Percentiles rank a stretch among this genome's conserved stretches.
These are phyloP conservation scores for Ophion ellenae DNA, from an alignment of 2,888 invertebrate genomes.

Conservation along the genomic window DNA sequence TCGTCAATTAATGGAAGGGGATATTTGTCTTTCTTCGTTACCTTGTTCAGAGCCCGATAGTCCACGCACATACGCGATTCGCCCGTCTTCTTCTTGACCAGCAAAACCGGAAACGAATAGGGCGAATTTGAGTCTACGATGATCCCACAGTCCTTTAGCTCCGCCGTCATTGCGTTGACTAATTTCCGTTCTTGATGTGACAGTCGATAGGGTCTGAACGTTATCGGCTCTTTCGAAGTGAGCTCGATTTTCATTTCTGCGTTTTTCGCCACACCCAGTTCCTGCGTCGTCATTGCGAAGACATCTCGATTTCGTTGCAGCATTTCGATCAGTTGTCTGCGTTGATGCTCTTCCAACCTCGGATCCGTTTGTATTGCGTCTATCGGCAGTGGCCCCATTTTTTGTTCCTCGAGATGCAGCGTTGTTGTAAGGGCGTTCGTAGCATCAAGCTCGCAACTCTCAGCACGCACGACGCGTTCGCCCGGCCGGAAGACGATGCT, in stretches of 20 bases:
- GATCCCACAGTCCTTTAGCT: slow-evolving; percentile 63
- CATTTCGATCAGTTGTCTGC: background rate
- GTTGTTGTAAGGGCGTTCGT: background rate
- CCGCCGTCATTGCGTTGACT: slow-evolving; percentile 55
- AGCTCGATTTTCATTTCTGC: slow-evolving; percentile 49
- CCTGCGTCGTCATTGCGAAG: slow-evolving; percentile 29
- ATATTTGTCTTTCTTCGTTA: slow-evolving; percentile 70
- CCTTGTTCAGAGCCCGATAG: slow-evolving; percentile 72
- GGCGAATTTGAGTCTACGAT: slow-evolving; percentile 70
- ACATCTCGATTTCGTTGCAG: slow-evolving; percentile 39
- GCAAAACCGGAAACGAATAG: slow-evolving; percentile 70
- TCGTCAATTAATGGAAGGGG: slow-evolving; percentile 73
- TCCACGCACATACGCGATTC: slow-evolving; percentile 73
- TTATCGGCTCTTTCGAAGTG: slow-evolving; percentile 60
- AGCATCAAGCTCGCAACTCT: slow-evolving; percentile 20
- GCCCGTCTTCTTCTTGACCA: slow-evolving; percentile 71
- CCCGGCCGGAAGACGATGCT: slow-evolving; percentile 22
- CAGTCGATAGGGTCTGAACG: slow-evolving; percentile 64
- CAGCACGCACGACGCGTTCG: slow-evolving; percentile 26
- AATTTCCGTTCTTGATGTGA: slow-evolving; percentile 62
- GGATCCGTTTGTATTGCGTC: too few species aligned
- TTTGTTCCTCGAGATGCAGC: background rate
- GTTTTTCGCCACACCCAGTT: slow-evolving; percentile 1
- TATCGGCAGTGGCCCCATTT: background rate
- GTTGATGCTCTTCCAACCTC: too few species aligned